These are phyloP conservation scores for Metaphire vulgaris DNA, from an alignment of 1,140 invertebrate genomes.

Conservation along the genomic window DNA sequence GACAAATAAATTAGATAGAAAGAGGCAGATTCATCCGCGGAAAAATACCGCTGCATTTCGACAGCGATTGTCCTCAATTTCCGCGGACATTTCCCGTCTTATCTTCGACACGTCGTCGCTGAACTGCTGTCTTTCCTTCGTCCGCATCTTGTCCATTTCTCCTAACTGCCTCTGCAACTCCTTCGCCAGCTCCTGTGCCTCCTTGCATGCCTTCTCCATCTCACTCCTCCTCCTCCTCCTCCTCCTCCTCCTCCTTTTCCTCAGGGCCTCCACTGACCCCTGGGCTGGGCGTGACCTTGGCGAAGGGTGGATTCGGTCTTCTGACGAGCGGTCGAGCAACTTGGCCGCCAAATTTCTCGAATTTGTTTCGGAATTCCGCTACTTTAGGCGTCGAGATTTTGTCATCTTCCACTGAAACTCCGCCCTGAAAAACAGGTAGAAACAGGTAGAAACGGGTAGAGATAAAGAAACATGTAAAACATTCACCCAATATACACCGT, in stretches of 20 bases:
- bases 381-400: slow-evolving; percentile 5
- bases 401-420: neutral
- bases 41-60: neutral
- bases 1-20: too few species aligned
- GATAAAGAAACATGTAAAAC: too few species aligned
- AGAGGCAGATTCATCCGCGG: too few species aligned
- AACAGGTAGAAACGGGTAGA: too few species aligned
- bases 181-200: slow-evolving; percentile 14
- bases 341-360: slow-evolving; percentile 16
- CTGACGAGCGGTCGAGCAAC: neutral
- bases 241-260: slow-evolving; percentile 3
- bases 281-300: neutral
- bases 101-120: neutral
- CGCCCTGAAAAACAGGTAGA: too few species aligned
- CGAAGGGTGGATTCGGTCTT: neutral
- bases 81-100: neutral
- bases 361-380: slow-evolving; percentile 20
- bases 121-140: slow-evolving; percentile 18
- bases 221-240: neutral
- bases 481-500: too few species aligned
- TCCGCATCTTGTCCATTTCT: slow-evolving; percentile 6
- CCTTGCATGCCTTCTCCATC: slow-evolving; percentile 13
- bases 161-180: slow-evolving; percentile 14
- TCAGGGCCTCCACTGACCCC: neutral
- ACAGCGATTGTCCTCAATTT: neutral